Conservation (phyloP, 2,113 vertebrate genomes). For the Sceloporus undulatus region DNA sequence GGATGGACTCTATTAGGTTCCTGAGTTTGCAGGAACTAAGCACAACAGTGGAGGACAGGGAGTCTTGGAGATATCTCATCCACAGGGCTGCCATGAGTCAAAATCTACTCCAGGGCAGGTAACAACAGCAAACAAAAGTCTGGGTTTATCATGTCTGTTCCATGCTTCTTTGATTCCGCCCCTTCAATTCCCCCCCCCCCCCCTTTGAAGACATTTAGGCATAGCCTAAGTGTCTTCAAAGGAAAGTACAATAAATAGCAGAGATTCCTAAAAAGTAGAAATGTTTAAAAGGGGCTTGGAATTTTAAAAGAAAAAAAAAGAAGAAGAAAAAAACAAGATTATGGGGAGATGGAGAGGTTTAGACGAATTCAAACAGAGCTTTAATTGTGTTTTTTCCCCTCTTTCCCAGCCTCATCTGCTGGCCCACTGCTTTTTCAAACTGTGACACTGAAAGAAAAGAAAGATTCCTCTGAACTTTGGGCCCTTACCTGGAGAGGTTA, state of each 20-base stretch:
- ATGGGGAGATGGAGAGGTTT: background rate
- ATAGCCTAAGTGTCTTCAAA: slow-evolving; percentile 32
- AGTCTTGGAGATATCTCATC: no score
- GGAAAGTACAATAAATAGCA: slow-evolving; percentile 7
- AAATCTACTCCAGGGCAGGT: no score
- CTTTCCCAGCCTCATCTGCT: background rate
- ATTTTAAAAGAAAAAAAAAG: background rate
- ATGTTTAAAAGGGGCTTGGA: slow-evolving; percentile 31
- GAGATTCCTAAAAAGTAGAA: slow-evolving; percentile 31
- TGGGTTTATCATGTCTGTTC: slow-evolving; percentile 46
- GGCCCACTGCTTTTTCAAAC: slow-evolving; percentile 41
- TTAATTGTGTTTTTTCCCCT: slow-evolving; percentile 45
- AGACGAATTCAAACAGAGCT: background rate
- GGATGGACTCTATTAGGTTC: no score
- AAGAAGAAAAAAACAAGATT: slow-evolving; percentile 10
- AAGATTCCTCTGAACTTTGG: slow-evolving; percentile 6
- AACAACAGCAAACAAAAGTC: no score
- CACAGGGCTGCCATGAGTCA: no score
- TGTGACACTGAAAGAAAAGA: slow-evolving; percentile 24
- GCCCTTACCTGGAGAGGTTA: slow-evolving; percentile 38
- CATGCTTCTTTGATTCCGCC: slow-evolving; percentile 24
- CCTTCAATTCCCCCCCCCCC: background rate
- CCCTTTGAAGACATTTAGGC: background rate
- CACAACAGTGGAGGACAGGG: no score
- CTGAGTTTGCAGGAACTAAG: no score